A percentile compares a stretch with the other conserved stretches of the same genome.
phyloP scores from a whole-genome alignment of 2,888 invertebrate species.

The Lordiphosa andalusiaca region DNA sequence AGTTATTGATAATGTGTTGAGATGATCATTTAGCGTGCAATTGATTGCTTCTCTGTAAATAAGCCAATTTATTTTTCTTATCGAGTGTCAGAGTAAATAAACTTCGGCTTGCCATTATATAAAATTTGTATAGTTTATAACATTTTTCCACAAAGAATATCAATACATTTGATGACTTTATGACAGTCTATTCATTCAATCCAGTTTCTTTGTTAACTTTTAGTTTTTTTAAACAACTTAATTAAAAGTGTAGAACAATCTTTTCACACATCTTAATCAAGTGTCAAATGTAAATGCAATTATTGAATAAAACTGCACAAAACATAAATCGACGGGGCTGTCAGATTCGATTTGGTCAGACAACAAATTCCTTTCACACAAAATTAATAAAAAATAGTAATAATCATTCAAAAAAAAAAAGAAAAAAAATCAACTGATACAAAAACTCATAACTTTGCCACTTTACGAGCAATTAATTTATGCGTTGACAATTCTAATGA shows the following conservation, averaged over 20 bases:
- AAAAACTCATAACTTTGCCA: slow-evolving; percentile 65
- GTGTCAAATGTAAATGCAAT: slow-evolving; percentile 3
- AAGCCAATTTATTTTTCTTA: background rate
- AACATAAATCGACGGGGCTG: slow-evolving; percentile 27
- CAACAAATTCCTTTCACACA: slow-evolving; percentile 44
- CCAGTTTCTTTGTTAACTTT: slow-evolving; percentile 2
- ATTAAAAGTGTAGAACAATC: background rate
- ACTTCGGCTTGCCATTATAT: slow-evolving; percentile 6
- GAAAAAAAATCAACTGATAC: slow-evolving; percentile 40
- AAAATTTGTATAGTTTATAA: too few species aligned
- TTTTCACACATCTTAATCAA: slow-evolving; percentile 29
- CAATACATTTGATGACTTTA: too few species aligned
- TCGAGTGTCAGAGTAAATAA: slow-evolving; percentile 28
- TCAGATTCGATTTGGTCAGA: slow-evolving; percentile 37
- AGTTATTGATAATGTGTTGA: slow-evolving; percentile 34
- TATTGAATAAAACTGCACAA: slow-evolving; percentile 13
- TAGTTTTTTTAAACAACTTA: too few species aligned
- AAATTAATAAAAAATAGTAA: slow-evolving; percentile 32
- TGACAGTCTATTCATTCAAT: slow-evolving; percentile 24
- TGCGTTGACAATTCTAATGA: slow-evolving; percentile 79
- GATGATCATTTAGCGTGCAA: slow-evolving; percentile 25
- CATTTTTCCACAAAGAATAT: too few species aligned
- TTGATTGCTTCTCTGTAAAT: slow-evolving; percentile 17
- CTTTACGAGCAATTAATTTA: slow-evolving; percentile 78
- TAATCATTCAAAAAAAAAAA: slow-evolving; percentile 18